A percentile compares a stretch with the other conserved stretches of the same genome.
Evolutionary conservation across 2,113 vertebrate species (phyloP).

Genomic region (Carlito syrichta): DNA sequence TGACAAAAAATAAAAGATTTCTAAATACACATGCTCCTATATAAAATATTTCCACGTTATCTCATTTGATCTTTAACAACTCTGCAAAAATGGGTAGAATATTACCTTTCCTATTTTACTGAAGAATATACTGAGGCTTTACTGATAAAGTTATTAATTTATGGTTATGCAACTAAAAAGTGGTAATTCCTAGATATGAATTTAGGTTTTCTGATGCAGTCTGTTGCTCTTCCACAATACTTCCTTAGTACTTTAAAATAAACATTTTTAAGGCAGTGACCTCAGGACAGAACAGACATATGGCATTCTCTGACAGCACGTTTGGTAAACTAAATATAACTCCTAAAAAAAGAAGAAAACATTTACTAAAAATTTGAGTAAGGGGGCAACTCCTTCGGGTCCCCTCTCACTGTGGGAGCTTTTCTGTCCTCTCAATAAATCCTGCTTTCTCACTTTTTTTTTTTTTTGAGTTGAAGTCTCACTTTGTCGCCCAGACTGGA

Average conservation of each 20-base stretch:
- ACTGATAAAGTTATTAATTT: not conserved
- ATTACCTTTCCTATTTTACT: not conserved
- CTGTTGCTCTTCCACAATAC: not conserved
- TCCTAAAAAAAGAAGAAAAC: not conserved
- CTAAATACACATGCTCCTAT: not conserved
- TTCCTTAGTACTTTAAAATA: not conserved
- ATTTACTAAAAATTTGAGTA: too few relatives aligned
- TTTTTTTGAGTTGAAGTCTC: too few relatives aligned
- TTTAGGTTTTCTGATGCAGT: not conserved
- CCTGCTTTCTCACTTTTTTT: too few relatives aligned
- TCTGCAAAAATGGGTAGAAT: not conserved
- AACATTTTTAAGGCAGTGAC: constrained; percentile 6
- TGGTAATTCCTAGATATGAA: not conserved
- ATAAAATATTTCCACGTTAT: not conserved
- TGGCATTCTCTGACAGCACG: not conserved
- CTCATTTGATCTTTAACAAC: constrained; percentile 37
- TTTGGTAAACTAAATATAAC: not conserved
- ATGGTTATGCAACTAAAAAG: not conserved
- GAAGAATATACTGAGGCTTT: not conserved
- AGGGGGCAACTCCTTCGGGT: too few relatives aligned
- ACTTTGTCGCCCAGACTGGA: too few relatives aligned
- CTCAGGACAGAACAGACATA: constrained; percentile 8
- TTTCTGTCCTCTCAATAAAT: too few relatives aligned
- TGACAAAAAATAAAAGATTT: constrained; percentile 72
- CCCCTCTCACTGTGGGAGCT: too few relatives aligned